Evolutionary conservation across 2,113 vertebrate species (phyloP).

Genomic region (Turdus rufiventris): DNA sequence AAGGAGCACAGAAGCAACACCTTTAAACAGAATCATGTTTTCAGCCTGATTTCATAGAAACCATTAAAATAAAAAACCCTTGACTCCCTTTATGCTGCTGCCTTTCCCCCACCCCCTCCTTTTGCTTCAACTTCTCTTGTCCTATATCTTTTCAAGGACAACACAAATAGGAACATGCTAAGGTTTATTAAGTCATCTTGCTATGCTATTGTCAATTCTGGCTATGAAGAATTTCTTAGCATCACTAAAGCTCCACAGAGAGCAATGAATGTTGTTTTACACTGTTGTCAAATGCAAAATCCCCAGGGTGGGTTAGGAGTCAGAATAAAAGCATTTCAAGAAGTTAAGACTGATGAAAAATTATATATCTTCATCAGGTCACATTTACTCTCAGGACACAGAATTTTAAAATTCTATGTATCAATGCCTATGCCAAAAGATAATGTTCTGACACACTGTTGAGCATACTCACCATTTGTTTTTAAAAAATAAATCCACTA

Average conservation of each 20-base stretch:
- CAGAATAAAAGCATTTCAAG: slow-evolving; percentile 66
- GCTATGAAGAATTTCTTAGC: slow-evolving; percentile 72
- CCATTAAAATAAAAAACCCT: not conserved
- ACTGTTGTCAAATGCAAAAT: slow-evolving; percentile 69
- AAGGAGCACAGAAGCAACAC: not conserved
- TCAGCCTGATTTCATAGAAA: not conserved
- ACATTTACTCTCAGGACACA: slow-evolving; percentile 1
- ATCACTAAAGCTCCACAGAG: slow-evolving; percentile 68
- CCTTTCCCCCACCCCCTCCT: not conserved
- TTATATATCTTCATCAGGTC: slow-evolving; percentile 34
- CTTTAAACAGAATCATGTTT: not conserved
- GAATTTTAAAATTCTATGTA: slow-evolving; percentile 28
- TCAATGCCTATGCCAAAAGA: not conserved
- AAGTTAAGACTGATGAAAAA: slow-evolving; percentile 48
- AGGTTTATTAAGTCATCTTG: slow-evolving; percentile 78
- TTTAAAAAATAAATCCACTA: not conserved
- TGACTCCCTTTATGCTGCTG: not conserved
- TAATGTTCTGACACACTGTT: not conserved
- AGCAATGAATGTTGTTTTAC: slow-evolving; percentile 65
- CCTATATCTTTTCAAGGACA: slow-evolving; percentile 57
- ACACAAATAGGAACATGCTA: slow-evolving; percentile 57
- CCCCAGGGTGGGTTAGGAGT: slow-evolving; percentile 53
- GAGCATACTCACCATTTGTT: not conserved
- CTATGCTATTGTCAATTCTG: slow-evolving; percentile 67
- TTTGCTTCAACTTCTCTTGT: slow-evolving; percentile 51